Evolutionary conservation across 2,888 invertebrate species (phyloP).

Genomic region (Seira ritae): DNA sequence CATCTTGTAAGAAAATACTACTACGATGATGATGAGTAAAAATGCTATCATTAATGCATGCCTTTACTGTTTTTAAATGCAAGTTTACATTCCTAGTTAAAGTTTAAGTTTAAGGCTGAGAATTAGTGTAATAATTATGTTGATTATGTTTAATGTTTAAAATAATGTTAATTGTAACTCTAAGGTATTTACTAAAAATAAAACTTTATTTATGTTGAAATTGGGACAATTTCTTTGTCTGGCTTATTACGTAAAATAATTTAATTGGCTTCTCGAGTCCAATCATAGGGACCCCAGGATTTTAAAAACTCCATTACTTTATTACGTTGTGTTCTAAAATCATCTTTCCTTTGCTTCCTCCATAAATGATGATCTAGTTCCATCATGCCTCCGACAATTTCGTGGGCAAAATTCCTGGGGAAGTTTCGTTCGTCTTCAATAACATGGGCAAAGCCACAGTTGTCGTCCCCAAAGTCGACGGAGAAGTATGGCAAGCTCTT

Average conservation of each 20-base stretch:
- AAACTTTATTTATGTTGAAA: constrained; percentile 43
- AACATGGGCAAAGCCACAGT: constrained; percentile 94
- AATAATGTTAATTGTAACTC: constrained; percentile 7
- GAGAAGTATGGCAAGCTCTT: constrained; percentile 96
- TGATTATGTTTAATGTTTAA: constrained; percentile 29
- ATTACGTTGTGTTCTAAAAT: constrained; percentile 84
- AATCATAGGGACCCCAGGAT: constrained; percentile 78
- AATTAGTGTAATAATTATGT: background rate
- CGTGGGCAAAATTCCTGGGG: constrained; percentile 93
- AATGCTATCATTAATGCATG: constrained; percentile 9
- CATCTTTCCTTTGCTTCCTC: constrained; percentile 88
- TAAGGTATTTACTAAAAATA: constrained; percentile 23
- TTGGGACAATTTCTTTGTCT: too few species aligned
- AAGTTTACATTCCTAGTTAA: constrained; percentile 28
- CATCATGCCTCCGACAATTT: constrained; percentile 96
- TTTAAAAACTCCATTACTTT: constrained; percentile 86
- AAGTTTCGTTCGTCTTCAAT: constrained; percentile 95
- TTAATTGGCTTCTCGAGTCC: constrained; percentile 55
- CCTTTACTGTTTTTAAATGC: constrained; percentile 1
- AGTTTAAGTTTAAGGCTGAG: constrained; percentile 34
- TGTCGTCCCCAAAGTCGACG: constrained; percentile 93
- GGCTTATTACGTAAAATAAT: too few species aligned
- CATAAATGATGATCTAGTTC: constrained; percentile 90
- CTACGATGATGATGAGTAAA: too few species aligned
- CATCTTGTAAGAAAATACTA: too few species aligned